phyloP scores from a whole-genome alignment of 2,797 vertebrate genomes.

The Brachyalestes nurse region DNA sequence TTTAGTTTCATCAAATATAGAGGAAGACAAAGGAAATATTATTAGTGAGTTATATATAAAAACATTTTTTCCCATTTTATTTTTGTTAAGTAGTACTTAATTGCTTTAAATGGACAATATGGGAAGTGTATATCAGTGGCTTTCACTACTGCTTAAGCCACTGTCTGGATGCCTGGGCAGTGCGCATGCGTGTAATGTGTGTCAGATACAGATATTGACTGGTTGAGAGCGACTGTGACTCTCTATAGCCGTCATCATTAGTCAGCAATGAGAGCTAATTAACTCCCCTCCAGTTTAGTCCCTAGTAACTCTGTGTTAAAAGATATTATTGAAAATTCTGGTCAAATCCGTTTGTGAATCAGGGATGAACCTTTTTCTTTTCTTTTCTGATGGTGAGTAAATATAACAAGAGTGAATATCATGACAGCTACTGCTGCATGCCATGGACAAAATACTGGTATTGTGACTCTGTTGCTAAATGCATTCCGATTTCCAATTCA shows the following conservation, averaged over 20 bases:
- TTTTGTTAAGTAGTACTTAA: neutral
- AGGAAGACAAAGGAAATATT: neutral
- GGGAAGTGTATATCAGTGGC: constrained; percentile 1
- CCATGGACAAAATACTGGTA: neutral
- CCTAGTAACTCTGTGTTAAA: neutral
- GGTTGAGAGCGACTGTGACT: neutral
- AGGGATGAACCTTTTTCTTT: neutral
- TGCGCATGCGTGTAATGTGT: neutral
- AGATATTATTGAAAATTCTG: neutral
- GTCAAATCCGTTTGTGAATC: neutral
- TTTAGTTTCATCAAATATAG: neutral
- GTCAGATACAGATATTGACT: neutral
- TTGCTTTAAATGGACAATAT: too few relatives aligned
- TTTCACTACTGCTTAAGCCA: constrained; percentile 18
- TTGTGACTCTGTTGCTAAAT: neutral
- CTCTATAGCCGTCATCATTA: neutral
- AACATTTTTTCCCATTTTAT: neutral
- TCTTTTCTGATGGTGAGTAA: neutral
- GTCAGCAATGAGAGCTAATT: neutral
- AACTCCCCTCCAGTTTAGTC: too few relatives aligned
- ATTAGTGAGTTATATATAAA: neutral
- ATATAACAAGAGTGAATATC: neutral
- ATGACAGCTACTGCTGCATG: neutral
- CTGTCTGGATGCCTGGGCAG: too few relatives aligned
- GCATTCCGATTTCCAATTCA: too few relatives aligned